phyloP scores from a whole-genome alignment of 2,888 invertebrate genomes.

The Noctua fimbriata region DNA sequence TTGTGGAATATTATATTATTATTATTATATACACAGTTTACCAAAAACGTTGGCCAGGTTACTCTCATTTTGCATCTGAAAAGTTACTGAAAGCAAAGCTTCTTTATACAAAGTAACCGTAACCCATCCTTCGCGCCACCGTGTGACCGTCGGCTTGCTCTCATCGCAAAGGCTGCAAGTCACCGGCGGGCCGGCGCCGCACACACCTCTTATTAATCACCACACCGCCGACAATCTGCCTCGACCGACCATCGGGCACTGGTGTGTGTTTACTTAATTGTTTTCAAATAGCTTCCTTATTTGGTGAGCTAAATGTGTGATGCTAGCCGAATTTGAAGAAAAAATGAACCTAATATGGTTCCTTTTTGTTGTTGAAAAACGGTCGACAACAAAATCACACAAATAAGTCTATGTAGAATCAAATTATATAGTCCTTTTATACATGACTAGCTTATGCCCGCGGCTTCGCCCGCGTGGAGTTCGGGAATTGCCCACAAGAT shows the following conservation, averaged over 20 bases:
- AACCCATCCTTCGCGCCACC: slow-evolving; percentile 45
- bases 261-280: slow-evolving; percentile 69
- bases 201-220: slow-evolving; percentile 82
- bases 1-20: no score
- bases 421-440: no score
- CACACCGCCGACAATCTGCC: slow-evolving; percentile 76
- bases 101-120: not conserved
- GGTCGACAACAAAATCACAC: not conserved
- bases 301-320: slow-evolving; percentile 18
- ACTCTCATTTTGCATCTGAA: not conserved
- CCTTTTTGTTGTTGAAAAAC: no score
- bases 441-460: no score
- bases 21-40: no score
- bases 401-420: not conserved
- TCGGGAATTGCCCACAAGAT: no score
- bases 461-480: no score
- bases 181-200: slow-evolving; percentile 81
- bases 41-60: not conserved
- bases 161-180: slow-evolving; percentile 81
- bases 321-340: not conserved
- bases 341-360: no score
- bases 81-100: slow-evolving; percentile 3
- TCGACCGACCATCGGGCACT: slow-evolving; percentile 67
- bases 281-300: slow-evolving; percentile 65
- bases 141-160: slow-evolving; percentile 73